Evolutionary conservation across 2,113 vertebrate species (phyloP).

Genomic region (Struthidea cinerea): DNA sequence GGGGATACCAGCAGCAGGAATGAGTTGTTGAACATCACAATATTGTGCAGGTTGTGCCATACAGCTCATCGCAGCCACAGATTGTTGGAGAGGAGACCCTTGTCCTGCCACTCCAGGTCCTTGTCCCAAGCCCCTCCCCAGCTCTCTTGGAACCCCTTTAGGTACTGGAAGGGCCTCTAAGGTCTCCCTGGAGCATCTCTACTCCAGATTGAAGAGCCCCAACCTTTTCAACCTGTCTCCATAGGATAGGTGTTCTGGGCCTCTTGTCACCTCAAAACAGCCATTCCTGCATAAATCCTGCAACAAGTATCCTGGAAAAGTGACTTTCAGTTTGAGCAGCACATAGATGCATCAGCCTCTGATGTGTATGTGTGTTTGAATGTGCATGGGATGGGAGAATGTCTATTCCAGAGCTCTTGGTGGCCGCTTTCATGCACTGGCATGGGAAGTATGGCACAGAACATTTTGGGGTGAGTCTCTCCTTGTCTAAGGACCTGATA

Average conservation of each 20-base stretch:
- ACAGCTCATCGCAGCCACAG: background rate
- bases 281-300: background rate
- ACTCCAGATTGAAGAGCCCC: background rate
- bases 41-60: background rate
- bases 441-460: accelerated
- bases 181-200: background rate
- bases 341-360: accelerated
- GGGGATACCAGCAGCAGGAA: background rate
- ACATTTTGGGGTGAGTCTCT: background rate
- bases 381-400: accelerated
- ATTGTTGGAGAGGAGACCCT: background rate
- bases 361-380: background rate
- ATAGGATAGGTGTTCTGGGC: background rate
- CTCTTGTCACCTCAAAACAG: background rate
- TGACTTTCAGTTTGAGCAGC: background rate
- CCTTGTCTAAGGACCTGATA: background rate
- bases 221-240: background rate
- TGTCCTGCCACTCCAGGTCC: background rate
- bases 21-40: background rate
- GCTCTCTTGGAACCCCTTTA: background rate
- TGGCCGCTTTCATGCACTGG: background rate
- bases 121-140: background rate
- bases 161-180: background rate
- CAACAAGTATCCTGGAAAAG: accelerated
- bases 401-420: background rate